Evolutionary conservation across 2,113 vertebrate species (phyloP).

Genomic region (Plecotus auritus): DNA sequence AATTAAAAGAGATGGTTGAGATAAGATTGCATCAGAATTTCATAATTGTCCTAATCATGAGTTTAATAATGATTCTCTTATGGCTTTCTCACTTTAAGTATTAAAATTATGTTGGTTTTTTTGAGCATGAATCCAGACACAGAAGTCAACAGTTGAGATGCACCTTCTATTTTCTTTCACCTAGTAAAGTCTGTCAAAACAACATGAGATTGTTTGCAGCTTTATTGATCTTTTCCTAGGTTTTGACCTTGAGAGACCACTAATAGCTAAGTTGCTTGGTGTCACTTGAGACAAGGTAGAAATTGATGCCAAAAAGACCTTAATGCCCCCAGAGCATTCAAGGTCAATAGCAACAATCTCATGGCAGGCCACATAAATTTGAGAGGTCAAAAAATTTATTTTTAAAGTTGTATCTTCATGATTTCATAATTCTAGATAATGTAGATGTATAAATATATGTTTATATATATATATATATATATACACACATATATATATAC

Average conservation of each 20-base stretch:
- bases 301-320: slow-evolving; percentile 8
- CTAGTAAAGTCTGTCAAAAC: slow-evolving; percentile 38
- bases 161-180: slow-evolving; percentile 32
- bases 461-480: neutral
- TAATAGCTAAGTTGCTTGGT: slow-evolving; percentile 38
- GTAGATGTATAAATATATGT: neutral
- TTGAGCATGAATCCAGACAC: neutral
- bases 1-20: neutral
- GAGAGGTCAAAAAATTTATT: neutral
- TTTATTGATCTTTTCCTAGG: slow-evolving; percentile 54
- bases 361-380: neutral
- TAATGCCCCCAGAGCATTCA: neutral
- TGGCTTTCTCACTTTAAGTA: neutral
- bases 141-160: neutral
- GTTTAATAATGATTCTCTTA: neutral
- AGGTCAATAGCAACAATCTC: neutral
- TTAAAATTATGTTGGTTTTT: neutral
- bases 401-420: neutral
- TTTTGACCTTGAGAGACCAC: neutral
- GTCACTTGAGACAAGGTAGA: neutral
- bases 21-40: neutral
- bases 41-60: neutral
- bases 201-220: neutral
- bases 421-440: neutral
- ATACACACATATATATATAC: neutral